A percentile compares a stretch with the other conserved stretches of the same genome.
Evolutionary conservation across 1,140 invertebrate genomes (phyloP).

Genomic region (Drosophila simulans): DNA sequence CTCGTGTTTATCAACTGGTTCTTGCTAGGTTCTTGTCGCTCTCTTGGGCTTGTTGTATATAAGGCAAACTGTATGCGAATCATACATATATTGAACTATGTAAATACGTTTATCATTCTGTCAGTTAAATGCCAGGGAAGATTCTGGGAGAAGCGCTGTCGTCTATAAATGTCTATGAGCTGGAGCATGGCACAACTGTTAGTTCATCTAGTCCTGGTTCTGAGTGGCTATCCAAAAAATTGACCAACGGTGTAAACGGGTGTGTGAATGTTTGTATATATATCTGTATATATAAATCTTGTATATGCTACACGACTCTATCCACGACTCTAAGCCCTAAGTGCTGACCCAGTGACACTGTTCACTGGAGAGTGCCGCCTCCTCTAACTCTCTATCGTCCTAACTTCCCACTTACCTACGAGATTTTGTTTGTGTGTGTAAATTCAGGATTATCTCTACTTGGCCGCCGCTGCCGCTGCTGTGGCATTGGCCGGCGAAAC

Average conservation of each 20-base stretch:
- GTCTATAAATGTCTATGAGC: constrained; percentile 31
- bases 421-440: constrained; percentile 32
- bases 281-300: constrained; percentile 70
- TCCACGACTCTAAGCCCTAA: constrained; percentile 59
- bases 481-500: constrained; percentile 55
- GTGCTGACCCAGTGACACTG: constrained; percentile 8
- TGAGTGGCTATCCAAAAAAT: constrained; percentile 43
- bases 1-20: constrained; percentile 19
- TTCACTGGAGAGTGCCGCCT: constrained; percentile 34
- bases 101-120: constrained; percentile 66
- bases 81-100: constrained; percentile 80
- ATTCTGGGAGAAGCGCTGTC: constrained; percentile 41
- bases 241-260: constrained; percentile 32
- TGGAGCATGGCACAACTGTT: constrained; percentile 56
- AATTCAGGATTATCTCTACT: constrained; percentile 57
- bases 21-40: constrained; percentile 29
- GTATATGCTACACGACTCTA: constrained; percentile 69
- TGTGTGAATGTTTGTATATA: constrained; percentile 52
- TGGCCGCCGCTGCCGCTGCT: constrained; percentile 67
- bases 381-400: neutral
- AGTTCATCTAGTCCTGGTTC: constrained; percentile 10
- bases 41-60: constrained; percentile 69
- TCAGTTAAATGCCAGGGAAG: constrained; percentile 64
- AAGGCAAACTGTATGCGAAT: constrained; percentile 80
- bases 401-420: constrained; percentile 56